Base-by-base conservation (phyloP, 2,888 invertebrate species). In the Bibio marci region DNA sequence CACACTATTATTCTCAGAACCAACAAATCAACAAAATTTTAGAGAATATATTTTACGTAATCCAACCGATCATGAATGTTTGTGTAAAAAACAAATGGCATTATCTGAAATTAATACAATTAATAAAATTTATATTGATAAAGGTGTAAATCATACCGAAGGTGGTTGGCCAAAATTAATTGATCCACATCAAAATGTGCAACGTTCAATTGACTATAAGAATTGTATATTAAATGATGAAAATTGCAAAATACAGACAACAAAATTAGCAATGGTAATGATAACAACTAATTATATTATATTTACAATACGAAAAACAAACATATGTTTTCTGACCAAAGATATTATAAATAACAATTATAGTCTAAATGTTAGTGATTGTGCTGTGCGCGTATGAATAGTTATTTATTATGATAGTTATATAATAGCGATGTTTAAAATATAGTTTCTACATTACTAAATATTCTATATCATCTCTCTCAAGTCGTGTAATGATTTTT, bases 131-230 rank as follows among this genome's bases (percentile, higher is more conserved):
- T 48, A 41, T 7, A 47, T 42, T 1, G 46, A 50, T 5, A 65
- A 66, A 44, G 77, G 79, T 10, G 69, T 85, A 53, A 70, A 71
- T 48, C 86, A 87, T 55, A 65, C 64, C 12, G 86, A 86, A 58
- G 86, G 86, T 43, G 86, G 85, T 14, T 87, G 86, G 86, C 83
- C 86, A 2, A 76, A 76, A 50, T 86, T 87, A 46, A 63, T 77
- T 10, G 72, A 73, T 45, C 56, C 63, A 42, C 58, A 64, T 35
- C 74, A 75, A 50, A 69, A 76, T 47, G 86, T 87, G 47, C 77
- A 78, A 51, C 72, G 78, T 8, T 55, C 66, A 31, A 69, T 86
- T 38, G 12, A 33, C 5, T 78, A 78, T 56, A 67, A 80, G 38
- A 80, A 86, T 46, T 81, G 83, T 54, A 66, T 81, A 17, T 77